phyloP scores from a whole-genome alignment of 2,113 vertebrate species.

The Nannospalax galili region DNA sequence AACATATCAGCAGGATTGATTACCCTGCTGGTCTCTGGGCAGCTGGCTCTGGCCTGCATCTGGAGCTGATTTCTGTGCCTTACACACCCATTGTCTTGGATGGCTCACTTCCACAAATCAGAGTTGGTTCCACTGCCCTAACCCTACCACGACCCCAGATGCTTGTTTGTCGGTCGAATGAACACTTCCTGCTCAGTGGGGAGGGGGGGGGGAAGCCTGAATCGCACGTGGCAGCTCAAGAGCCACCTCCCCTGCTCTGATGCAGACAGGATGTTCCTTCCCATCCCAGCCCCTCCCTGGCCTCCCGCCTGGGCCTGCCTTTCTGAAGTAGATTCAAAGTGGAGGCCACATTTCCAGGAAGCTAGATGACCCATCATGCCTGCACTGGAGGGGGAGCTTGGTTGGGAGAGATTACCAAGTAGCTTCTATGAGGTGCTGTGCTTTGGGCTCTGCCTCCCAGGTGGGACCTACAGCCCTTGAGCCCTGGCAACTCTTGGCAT shows the following conservation, averaged over 20 bases:
- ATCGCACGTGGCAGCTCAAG: slow-evolving; percentile 29
- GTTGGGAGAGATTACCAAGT: not conserved
- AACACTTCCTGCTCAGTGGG: slow-evolving; percentile 70
- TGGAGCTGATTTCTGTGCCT: slow-evolving; percentile 67
- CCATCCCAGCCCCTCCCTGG: slow-evolving; percentile 42
- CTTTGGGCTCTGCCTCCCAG: not conserved
- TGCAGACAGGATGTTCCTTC: slow-evolving; percentile 71
- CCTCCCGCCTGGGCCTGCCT: slow-evolving; percentile 37
- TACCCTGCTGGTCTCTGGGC: slow-evolving; percentile 54
- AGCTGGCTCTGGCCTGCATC: slow-evolving; percentile 67
- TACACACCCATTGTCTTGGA: slow-evolving; percentile 70
- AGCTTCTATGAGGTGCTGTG: not conserved
- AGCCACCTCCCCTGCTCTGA: not conserved
- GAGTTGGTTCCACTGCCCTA: slow-evolving; percentile 49
- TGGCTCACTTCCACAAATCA: slow-evolving; percentile 65
- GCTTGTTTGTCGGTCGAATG: slow-evolving; percentile 63
- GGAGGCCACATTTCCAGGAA: slow-evolving; percentile 66
- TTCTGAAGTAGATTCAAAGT: slow-evolving; percentile 58
- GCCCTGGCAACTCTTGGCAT: not conserved
- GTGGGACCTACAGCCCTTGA: not conserved
- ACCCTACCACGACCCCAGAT: slow-evolving; percentile 73
- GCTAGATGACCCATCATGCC: not conserved
- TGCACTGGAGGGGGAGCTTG: not conserved
- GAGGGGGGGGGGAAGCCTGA: not conserved
- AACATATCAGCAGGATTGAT: slow-evolving; percentile 76